Evolutionary conservation across 2,797 vertebrate genomes (phyloP).

Genomic region (Myotis findleyi): DNA sequence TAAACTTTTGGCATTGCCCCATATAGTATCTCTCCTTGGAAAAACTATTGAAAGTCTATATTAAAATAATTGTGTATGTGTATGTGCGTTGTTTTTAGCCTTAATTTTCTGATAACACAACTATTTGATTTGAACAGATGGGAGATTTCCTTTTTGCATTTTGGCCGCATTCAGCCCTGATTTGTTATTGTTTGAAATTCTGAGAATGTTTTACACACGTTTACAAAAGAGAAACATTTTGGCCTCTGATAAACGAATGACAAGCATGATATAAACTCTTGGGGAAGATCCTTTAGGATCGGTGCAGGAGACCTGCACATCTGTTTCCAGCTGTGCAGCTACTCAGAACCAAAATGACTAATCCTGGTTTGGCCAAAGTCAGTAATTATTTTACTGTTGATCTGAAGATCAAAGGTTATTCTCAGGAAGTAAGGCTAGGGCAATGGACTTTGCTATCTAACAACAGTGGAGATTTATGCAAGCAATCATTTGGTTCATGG

Average conservation of each 20-base stretch:
- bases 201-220: conserved; percentile 90
- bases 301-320: conserved; percentile 86
- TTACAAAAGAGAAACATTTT: conserved; percentile 88
- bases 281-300: conserved; percentile 82
- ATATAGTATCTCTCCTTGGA: background rate
- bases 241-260: conserved; percentile 91
- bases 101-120: conserved; percentile 76
- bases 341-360: conserved; percentile 83
- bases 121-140: conserved; percentile 86
- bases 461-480: conserved; percentile 84
- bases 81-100: conserved; percentile 40
- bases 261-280: conserved; percentile 89
- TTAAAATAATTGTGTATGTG: background rate
- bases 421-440: conserved; percentile 83
- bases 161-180: conserved; percentile 73
- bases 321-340: conserved; percentile 89
- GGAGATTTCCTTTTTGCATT: conserved; percentile 82
- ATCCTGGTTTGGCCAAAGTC: conserved; percentile 80
- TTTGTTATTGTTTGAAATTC: conserved; percentile 92
- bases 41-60: background rate
- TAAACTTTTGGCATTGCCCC: background rate
- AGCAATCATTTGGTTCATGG: conserved; percentile 81
- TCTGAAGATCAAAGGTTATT: conserved; percentile 89
- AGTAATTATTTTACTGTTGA: conserved; percentile 89
- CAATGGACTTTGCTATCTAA: conserved; percentile 82